Evolutionary conservation across 1,140 invertebrate species (phyloP), one percentile per base, ranked within the genome.

Genomic region (Brachionus rubens): DNA sequence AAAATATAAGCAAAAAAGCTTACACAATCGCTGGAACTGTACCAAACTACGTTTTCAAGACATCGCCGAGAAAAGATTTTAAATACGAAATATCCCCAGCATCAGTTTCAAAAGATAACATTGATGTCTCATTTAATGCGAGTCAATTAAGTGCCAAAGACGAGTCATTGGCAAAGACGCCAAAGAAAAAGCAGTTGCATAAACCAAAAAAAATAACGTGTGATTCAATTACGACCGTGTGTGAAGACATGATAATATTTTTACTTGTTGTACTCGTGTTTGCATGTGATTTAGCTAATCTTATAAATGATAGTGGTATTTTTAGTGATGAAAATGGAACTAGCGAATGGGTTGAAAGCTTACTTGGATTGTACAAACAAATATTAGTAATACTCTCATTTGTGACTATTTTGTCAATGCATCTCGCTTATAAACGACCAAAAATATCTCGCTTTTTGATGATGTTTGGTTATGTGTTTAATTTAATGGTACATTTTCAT

Each of bases 1-100:
- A 72, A 21, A 40, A 48, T 16, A 72, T 50, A 72, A 50, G 46
- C 68, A 48, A 54, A 52, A 72, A 72, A 72, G 68, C 68, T 10
- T 72, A 72, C 50, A 72, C 68, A 19, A 72, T 72, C n/a, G 68
- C 68, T 30, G 68, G 68, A 21, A 72, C 43, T 16, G 68, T 72
- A 26, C 68, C 68, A 21, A 54, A 21, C 21, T 50, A 50, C 33
- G 68, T 72, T 26, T 72, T 72, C 24, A 65, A 65, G n/a, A 46
- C 59, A 26, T 65, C 59, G 19, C 59, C 59, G 24, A 6, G 16
- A 24, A 65, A 65, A 65, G 33, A 41, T 21, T 41, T 24, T 65
- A 65, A 65, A 65, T 65, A 46, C 30, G 59, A 65, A 36, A 65
- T 65, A 24, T 65, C 59, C 3, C 59, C 59, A 7, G 33, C 59